These are phyloP conservation scores for Paracentrotus lividus DNA, from an alignment of 53 echinoderm and acorn worm genomes.

Conservation along the genomic window DNA sequence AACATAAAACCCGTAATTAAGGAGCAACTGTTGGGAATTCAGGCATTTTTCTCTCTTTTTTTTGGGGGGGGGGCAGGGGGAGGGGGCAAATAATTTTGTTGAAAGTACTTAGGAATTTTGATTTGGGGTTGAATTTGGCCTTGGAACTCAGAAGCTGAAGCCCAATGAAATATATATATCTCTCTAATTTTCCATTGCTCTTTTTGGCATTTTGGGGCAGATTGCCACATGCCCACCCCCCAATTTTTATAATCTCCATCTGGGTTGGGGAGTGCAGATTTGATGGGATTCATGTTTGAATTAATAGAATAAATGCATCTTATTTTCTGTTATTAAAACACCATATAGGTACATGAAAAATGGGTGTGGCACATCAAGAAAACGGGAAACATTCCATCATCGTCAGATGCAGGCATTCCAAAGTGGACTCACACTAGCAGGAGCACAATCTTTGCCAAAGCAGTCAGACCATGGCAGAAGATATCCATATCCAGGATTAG, in stretches of 20 bases:
- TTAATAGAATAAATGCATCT: background rate
- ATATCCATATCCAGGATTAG: conserved; percentile 76
- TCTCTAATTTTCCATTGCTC: too few species aligned
- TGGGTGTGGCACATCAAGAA: conserved; percentile 80
- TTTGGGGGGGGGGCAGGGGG: too few species aligned
- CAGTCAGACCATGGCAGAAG: conserved; percentile 83
- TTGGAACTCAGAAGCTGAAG: too few species aligned
- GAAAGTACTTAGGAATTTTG: too few species aligned
- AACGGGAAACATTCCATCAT: conserved; percentile 69
- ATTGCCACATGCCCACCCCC: too few species aligned
- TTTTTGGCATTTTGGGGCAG: too few species aligned
- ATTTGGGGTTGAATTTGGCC: too few species aligned
- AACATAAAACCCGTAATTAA: too few species aligned
- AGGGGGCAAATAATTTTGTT: too few species aligned
- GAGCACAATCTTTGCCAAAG: conserved; percentile 72
- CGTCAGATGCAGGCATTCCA: conserved; percentile 63
- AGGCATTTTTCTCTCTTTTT: too few species aligned
- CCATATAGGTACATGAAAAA: conserved; percentile 81
- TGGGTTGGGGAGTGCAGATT: background rate
- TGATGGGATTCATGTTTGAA: background rate
- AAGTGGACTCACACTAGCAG: background rate
- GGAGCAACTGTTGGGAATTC: too few species aligned
- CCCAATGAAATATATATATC: too few species aligned
- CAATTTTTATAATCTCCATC: background rate
- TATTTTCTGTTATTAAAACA: background rate